These are phyloP conservation scores for Aphelenchoides fujianensis DNA, from an alignment of 1,140 invertebrate genomes.

Conservation along the genomic window DNA sequence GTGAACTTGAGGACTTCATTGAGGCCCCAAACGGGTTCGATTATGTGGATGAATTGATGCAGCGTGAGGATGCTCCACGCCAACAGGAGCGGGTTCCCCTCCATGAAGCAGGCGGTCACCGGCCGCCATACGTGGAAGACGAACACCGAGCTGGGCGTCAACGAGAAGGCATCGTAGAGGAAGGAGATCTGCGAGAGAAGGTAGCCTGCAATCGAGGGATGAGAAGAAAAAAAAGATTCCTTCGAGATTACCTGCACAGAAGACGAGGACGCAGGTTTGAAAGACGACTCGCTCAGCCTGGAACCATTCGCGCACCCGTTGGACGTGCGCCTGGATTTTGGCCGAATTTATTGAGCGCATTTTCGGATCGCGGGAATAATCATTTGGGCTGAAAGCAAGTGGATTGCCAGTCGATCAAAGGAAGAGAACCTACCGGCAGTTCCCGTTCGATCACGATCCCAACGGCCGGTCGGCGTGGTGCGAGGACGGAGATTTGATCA, in stretches of 20 bases:
- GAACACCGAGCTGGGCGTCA: constrained; percentile 36
- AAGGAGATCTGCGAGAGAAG: constrained; percentile 26
- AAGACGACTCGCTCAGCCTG: background rate
- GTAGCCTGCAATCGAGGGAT: constrained; percentile 22
- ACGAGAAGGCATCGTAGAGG: constrained; percentile 31
- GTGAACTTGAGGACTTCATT: constrained; percentile 48
- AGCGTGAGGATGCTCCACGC: constrained; percentile 46
- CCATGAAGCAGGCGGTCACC: constrained; percentile 37
- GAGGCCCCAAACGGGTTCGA: constrained; percentile 48
- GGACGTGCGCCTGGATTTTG: background rate
- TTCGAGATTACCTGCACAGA: background rate
- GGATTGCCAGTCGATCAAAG: no score
- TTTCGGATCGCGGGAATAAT: background rate
- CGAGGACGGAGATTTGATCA: no score
- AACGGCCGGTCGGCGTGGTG: no score
- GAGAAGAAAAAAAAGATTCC: no score
- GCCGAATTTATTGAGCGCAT: constrained; percentile 7
- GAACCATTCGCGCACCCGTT: background rate
- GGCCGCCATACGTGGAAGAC: constrained; percentile 39
- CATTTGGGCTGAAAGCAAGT: no score
- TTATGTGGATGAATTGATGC: constrained; percentile 45
- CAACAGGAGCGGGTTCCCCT: constrained; percentile 49
- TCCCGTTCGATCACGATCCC: no score
- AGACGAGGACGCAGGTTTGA: constrained; percentile 1
- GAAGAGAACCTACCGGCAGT: no score